Base-by-base conservation (phyloP, 2,888 invertebrate species). In the Archips xylosteana region DNA sequence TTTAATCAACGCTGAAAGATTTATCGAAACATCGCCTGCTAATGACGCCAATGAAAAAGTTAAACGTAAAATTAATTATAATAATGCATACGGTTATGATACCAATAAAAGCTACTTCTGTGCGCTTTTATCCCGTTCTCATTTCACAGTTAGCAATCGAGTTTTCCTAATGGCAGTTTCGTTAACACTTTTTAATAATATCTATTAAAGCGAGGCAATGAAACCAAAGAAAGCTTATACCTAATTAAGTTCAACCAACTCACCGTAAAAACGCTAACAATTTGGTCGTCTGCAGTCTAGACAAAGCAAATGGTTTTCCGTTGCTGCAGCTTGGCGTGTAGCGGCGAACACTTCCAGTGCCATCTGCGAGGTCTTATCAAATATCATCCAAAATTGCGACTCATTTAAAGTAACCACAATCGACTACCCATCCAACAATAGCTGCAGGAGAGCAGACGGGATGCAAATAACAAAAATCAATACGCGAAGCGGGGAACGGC, bases 381-480 rank as follows among this genome's bases (percentile, higher is more conserved):
- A 74, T 60, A 64, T 45, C 23, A 34, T 66, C 76, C 76, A 76
- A 79, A 81, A 80, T 78, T 78, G 71, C 78, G 74, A 79, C 76
- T 77, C 75, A 75, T 77, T 79, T 77, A 84, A 82, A 81, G 79
- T 80, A 77, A 78, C 78, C 81, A 82, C 79, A 88, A 89, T 88
- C 86, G 85, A 86, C 85, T 86, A 87, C 85, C 83, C 84, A 82
- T 85, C 86, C 85, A 89, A 93, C 91, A 93, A 93, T 92, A 90
- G 91, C 88, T 85, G 82, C 88, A 87, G 87, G 85, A 83, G 86
- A 86, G 88, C 91, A 92, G 92, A 92, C 92, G 87, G 87, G 92
- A 92, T 92, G 92, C 91, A 94, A 93, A 94, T 94, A 94, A 92
- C 92, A 89, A 92, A 93, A 94, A 94, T 94, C 94, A 89, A 94